Evolutionary conservation across 2,888 invertebrate species (phyloP).

Genomic region (Scaptomyza parva): DNA sequence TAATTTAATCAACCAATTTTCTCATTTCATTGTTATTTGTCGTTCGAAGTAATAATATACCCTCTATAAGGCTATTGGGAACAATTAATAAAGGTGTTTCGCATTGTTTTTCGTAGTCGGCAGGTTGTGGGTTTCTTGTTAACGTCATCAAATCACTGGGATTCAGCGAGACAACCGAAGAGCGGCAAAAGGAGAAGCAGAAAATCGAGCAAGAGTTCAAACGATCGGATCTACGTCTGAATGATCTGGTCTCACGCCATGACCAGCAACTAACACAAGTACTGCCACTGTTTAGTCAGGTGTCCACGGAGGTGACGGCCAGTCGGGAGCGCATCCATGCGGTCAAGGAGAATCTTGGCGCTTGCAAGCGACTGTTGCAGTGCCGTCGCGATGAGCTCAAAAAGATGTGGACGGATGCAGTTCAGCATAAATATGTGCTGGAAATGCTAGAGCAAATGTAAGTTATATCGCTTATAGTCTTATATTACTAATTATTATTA

Average conservation of each 20-base stretch:
- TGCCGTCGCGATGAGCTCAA: slow-evolving; percentile 96
- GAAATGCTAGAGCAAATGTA: slow-evolving; percentile 94
- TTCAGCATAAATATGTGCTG: slow-evolving; percentile 97
- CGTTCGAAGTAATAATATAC: not conserved
- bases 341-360: slow-evolving; percentile 92
- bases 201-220: slow-evolving; percentile 97
- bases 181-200: slow-evolving; percentile 95
- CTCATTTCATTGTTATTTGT: not conserved
- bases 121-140: slow-evolving; percentile 92
- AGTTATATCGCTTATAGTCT: slow-evolving; percentile 19
- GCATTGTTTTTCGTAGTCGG: slow-evolving; percentile 87
- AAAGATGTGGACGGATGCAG: slow-evolving; percentile 96
- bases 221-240: slow-evolving; percentile 94
- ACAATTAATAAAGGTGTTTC: not conserved
- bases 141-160: slow-evolving; percentile 97
- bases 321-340: slow-evolving; percentile 91
- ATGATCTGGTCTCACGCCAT: slow-evolving; percentile 94
- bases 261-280: slow-evolving; percentile 92
- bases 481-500: not conserved
- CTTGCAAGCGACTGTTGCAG: slow-evolving; percentile 93
- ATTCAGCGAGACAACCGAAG: slow-evolving; percentile 96
- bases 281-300: slow-evolving; percentile 90
- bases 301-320: slow-evolving; percentile 91
- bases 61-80: not conserved
- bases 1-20: not conserved